Conservation (phyloP, 2,888 invertebrate species). For the Aphodius granarius region DNA sequence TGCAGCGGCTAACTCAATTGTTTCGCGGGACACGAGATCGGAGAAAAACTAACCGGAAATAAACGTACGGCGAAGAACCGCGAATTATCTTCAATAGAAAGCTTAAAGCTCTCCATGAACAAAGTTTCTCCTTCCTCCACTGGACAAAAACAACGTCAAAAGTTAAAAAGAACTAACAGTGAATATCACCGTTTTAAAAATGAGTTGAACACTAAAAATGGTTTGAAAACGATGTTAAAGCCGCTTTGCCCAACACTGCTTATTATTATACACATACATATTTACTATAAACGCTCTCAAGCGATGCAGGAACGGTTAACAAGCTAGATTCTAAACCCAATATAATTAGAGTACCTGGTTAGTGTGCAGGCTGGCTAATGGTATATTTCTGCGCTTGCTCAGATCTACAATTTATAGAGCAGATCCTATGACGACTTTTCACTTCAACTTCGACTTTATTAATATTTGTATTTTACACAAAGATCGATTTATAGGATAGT, state of each 20-base stretch:
- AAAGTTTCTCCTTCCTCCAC: background rate
- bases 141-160: background rate
- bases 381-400: background rate
- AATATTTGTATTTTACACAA: too few species aligned
- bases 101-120: background rate
- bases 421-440: background rate
- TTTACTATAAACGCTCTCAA: too few species aligned
- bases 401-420: background rate
- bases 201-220: too few species aligned
- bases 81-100: background rate
- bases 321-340: too few species aligned
- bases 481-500: too few species aligned
- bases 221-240: too few species aligned
- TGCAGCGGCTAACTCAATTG: background rate
- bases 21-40: background rate
- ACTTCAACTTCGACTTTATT: too few species aligned
- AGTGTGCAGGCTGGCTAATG: too few species aligned
- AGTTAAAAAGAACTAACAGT: background rate
- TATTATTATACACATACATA: too few species aligned
- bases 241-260: too few species aligned
- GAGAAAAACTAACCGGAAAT: background rate
- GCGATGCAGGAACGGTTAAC: too few species aligned
- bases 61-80: background rate
- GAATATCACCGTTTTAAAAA: background rate
- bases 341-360: too few species aligned